Evolutionary conservation across 2,888 invertebrate genomes (phyloP).

Genomic region (Eupithecia tripunctaria): DNA sequence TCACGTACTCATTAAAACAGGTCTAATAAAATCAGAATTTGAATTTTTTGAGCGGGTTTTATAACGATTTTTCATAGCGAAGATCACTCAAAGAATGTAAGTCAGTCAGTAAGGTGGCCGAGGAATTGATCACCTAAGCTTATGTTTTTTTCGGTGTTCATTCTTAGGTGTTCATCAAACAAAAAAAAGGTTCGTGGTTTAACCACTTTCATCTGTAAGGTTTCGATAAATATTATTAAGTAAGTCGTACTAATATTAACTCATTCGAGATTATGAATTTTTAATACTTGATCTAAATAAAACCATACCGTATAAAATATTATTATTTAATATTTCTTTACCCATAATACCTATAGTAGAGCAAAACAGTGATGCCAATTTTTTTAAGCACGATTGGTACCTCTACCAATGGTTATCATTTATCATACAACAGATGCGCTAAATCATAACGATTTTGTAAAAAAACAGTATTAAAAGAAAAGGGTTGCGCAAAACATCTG

Average conservation of each 20-base stretch:
- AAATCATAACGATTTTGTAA: conserved; percentile 4
- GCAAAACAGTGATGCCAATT: neutral
- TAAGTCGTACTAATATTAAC: too few species aligned
- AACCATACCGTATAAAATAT: too few species aligned
- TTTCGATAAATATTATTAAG: too few species aligned
- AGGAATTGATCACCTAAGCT: neutral
- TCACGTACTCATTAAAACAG: conserved; percentile 1
- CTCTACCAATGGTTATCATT: neutral
- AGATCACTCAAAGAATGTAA: neutral
- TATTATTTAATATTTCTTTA: too few species aligned
- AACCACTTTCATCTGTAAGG: too few species aligned
- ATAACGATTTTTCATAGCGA: neutral
- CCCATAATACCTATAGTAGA: neutral
- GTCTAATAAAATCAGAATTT: neutral
- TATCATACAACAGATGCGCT: conserved; percentile 43
- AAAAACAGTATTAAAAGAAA: conserved; percentile 46
- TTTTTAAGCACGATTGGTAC: neutral
- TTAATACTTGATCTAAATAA: neutral
- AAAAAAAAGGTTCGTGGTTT: too few species aligned
- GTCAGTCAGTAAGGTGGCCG: too few species aligned
- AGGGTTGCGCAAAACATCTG: conserved; percentile 62
- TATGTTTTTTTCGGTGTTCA: too few species aligned
- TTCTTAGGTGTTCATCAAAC: too few species aligned
- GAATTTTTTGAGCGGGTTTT: neutral
- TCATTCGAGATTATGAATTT: neutral